phyloP scores from a whole-genome alignment of 1,140 invertebrate genomes.

The Diachasmimorpha longicaudata region DNA sequence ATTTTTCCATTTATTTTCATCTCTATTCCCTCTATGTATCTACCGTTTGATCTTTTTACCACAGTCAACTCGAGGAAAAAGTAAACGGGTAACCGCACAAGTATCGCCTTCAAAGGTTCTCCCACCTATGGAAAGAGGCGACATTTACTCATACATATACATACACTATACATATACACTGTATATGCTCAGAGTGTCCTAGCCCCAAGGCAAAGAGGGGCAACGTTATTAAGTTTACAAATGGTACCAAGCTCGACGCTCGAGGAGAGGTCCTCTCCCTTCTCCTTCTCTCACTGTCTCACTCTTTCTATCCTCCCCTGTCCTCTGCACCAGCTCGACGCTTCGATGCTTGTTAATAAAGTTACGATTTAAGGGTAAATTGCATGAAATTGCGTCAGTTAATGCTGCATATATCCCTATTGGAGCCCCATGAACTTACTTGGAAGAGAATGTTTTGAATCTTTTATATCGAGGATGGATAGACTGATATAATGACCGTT shows the following conservation, averaged over 20 bases:
- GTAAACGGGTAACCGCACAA: neutral
- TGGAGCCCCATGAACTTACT: neutral
- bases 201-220: neutral
- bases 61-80: neutral
- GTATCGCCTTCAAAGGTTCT: neutral
- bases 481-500: neutral
- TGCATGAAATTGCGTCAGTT: constrained; percentile 55
- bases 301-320: neutral
- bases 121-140: neutral
- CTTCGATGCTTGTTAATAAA: constrained; percentile 49
- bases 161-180: neutral
- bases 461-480: neutral
- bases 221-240: constrained; percentile 55
- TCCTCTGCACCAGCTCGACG: neutral
- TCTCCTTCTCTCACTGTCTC: too few relatives aligned
- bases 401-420: constrained; percentile 27
- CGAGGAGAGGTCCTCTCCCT: too few relatives aligned
- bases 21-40: neutral
- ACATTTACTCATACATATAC: neutral
- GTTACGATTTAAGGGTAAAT: constrained; percentile 60
- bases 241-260: constrained; percentile 37
- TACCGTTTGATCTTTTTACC: neutral
- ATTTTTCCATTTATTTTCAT: neutral
- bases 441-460: neutral
- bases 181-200: neutral